Evolutionary conservation across 2,113 vertebrate genomes (phyloP).

Genomic region (Pachypanchax playfairii): DNA sequence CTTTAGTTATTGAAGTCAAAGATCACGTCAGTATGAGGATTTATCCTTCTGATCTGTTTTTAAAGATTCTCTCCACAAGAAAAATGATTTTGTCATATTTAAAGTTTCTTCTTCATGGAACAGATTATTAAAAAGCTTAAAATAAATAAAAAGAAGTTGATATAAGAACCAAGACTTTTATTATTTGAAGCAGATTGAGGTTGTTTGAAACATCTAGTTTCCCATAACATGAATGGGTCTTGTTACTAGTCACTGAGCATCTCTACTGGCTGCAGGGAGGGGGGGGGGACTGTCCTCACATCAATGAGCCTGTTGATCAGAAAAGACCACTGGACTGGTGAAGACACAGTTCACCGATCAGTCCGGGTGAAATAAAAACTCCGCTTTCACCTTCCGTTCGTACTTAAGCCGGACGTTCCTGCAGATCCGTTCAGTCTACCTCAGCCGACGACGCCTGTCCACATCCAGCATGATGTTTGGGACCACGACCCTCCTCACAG

Average conservation of each 20-base stretch:
- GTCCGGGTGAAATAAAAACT: constrained; percentile 39
- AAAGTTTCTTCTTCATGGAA: no score
- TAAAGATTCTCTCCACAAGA: no score
- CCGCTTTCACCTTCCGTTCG: constrained; percentile 32
- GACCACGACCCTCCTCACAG: constrained; percentile 41
- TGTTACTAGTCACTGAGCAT: constrained; percentile 65
- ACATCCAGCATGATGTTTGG: constrained; percentile 42
- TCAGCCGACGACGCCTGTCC: constrained; percentile 30
- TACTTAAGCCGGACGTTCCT: constrained; percentile 44
- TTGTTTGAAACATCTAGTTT: constrained; percentile 37
- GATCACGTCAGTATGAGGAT: no score
- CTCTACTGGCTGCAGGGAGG: constrained; percentile 42
- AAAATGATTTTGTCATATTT: no score
- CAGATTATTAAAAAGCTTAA: no score
- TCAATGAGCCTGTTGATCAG: constrained; percentile 76
- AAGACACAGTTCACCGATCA: constrained; percentile 66
- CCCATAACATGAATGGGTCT: constrained; percentile 60
- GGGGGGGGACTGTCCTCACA: constrained; percentile 37
- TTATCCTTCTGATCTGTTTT: no score
- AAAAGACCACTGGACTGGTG: constrained; percentile 66
- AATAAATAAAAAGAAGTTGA: no score
- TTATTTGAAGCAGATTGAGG: no score
- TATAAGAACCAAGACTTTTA: no score
- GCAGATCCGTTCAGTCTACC: constrained; percentile 39
- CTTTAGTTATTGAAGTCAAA: neutral